These are phyloP conservation scores for Acinonyx jubatus DNA, from an alignment of 2,113 vertebrate genomes.

Conservation along the genomic window DNA sequence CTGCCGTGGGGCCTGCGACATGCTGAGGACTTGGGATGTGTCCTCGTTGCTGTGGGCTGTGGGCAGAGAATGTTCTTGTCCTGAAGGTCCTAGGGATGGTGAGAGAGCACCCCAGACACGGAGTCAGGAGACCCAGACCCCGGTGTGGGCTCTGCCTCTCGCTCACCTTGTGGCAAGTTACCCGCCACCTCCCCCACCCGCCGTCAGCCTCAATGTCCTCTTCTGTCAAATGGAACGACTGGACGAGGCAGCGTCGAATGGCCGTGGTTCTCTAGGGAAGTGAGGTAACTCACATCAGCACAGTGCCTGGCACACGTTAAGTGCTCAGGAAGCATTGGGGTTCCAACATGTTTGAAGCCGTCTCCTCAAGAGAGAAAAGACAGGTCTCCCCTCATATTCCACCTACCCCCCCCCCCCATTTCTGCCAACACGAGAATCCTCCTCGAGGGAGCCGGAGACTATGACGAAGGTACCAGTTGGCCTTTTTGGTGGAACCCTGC, in stretches of 20 bases:
- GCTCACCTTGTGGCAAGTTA: not conserved
- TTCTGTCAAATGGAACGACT: not conserved
- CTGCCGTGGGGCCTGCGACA: not conserved
- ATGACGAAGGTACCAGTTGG: fast-evolving
- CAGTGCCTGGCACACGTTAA: too few species aligned
- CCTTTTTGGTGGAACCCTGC: not conserved
- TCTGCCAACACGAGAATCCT: not conserved
- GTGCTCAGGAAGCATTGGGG: not conserved
- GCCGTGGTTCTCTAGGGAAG: not conserved
- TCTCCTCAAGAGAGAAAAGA: not conserved
- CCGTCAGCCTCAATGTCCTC: not conserved
- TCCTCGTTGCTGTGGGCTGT: not conserved
- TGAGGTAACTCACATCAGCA: not conserved
- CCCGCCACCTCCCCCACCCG: too few species aligned
- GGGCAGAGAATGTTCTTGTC: not conserved
- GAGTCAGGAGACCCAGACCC: not conserved
- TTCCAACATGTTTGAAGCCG: not conserved
- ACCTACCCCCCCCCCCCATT: not conserved
- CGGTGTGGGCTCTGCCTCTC: not conserved
- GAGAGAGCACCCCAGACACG: not conserved
- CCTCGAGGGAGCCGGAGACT: not conserved
- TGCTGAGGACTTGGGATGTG: not conserved
- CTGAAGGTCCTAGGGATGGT: not conserved
- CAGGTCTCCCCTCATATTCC: not conserved
- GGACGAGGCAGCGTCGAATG: too few species aligned